Evolutionary conservation across 2,797 vertebrate genomes (phyloP).

Genomic region (Darevskia nairensis): DNA sequence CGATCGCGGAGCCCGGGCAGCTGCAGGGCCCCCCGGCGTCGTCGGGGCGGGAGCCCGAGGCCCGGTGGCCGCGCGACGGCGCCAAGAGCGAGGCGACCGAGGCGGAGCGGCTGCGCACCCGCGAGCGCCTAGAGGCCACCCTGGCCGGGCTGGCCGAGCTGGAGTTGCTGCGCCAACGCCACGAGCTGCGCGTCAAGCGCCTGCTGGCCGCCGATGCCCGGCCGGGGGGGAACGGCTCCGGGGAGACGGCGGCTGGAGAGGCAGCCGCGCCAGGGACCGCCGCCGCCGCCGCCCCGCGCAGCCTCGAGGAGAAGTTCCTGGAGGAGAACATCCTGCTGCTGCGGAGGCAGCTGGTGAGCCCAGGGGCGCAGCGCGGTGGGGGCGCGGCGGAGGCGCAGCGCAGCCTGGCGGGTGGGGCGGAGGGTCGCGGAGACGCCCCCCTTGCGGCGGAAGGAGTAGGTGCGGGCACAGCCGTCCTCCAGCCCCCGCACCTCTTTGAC

Average conservation of each 20-base stretch:
- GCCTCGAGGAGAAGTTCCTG: conserved; percentile 88
- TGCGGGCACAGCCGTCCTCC: too few relatives aligned
- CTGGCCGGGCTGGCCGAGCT: conserved; percentile 90
- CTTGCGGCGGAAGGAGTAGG: not conserved
- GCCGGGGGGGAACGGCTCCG: conserved; percentile 53
- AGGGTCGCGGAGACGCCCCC: not conserved
- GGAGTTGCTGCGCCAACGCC: conserved; percentile 86
- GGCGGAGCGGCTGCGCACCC: conserved; percentile 80
- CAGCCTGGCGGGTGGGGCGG: not conserved
- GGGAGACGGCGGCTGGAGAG: conserved; percentile 68
- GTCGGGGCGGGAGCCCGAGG: conserved; percentile 39
- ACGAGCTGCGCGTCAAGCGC: conserved; percentile 86
- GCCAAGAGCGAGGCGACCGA: conserved; percentile 79
- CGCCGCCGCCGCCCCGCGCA: conserved; percentile 63
- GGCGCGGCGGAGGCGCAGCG: not conserved
- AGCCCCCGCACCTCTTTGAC: not conserved
- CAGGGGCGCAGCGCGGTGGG: not conserved
- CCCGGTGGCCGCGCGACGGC: conserved; percentile 50
- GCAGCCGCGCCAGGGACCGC: conserved; percentile 44
- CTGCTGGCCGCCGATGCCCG: conserved; percentile 63
- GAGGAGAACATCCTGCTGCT: conserved; percentile 91
- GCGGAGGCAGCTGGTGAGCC: conserved; percentile 90
- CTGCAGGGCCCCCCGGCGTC: not conserved
- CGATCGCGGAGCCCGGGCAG: conserved; percentile 53
- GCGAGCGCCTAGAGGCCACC: conserved; percentile 88